phyloP scores from a whole-genome alignment of 2,888 invertebrate species.

The Leptinotarsa haldemani region DNA sequence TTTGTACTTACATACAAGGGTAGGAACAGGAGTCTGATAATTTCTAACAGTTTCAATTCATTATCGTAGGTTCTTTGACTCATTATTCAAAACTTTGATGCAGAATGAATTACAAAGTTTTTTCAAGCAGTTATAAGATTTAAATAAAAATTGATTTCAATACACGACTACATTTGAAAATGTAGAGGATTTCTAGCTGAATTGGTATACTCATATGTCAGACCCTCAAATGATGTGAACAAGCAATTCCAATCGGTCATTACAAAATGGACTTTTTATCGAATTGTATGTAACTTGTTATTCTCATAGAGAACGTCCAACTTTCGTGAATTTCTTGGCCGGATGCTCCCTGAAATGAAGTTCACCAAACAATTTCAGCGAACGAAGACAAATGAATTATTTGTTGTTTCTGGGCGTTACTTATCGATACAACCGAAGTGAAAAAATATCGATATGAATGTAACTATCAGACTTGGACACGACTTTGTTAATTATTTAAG shows the following conservation, averaged over 20 bases:
- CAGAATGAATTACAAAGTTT: no score
- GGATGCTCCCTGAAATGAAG: neutral
- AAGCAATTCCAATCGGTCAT: no score
- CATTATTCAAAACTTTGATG: neutral
- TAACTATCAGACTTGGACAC: slow-evolving; percentile 20
- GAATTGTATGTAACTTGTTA: neutral
- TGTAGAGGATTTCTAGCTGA: no score
- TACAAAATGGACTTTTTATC: no score
- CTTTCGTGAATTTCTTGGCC: neutral
- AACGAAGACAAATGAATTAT: slow-evolving; percentile 4
- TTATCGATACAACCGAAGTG: slow-evolving; percentile 21
- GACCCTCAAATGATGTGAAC: no score
- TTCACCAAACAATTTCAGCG: slow-evolving; percentile 1
- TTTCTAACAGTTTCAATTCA: no score
- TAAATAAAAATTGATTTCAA: no score
- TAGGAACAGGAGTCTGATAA: no score
- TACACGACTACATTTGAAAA: no score
- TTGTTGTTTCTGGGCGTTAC: slow-evolving; percentile 26
- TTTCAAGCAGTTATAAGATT: no score
- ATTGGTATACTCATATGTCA: no score
- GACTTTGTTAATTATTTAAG: neutral
- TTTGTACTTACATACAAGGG: no score
- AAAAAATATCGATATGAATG: slow-evolving; percentile 18
- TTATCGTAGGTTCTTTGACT: neutral
- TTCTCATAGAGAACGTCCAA: neutral